Evolutionary conservation across 1,140 invertebrate genomes (phyloP).

Genomic region (Bactericera cockerelli): DNA sequence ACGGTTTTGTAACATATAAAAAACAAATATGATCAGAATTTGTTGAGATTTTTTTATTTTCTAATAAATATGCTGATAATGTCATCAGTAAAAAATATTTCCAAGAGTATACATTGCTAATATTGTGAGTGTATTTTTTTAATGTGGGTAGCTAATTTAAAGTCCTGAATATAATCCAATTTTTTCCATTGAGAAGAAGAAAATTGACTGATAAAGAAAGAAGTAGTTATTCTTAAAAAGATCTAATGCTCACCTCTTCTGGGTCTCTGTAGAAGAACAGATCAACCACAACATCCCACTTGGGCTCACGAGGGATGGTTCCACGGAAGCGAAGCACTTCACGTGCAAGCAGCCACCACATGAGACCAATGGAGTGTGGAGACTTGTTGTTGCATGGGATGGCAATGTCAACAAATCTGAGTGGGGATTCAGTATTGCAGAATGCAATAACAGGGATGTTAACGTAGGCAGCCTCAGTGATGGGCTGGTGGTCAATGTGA

Average conservation of each 20-base stretch:
- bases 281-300: slow-evolving; percentile 96
- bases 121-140: too few species aligned
- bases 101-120: too few species aligned
- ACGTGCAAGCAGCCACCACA: slow-evolving; percentile 98
- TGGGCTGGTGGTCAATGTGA: slow-evolving; percentile 89
- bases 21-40: too few species aligned
- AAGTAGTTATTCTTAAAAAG: neutral
- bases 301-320: slow-evolving; percentile 72
- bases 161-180: too few species aligned
- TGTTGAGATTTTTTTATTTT: too few species aligned
- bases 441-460: slow-evolving; percentile 99
- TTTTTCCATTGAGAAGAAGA: too few species aligned
- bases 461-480: slow-evolving; percentile 97
- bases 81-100: too few species aligned
- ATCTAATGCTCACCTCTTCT: slow-evolving; percentile 49
- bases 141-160: too few species aligned
- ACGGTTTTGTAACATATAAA: too few species aligned
- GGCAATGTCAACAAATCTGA: slow-evolving; percentile 94
- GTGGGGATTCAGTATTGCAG: slow-evolving; percentile 88
- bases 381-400: slow-evolving; percentile 99
- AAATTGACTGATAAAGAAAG: too few species aligned
- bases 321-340: slow-evolving; percentile 92
- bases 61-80: too few species aligned
- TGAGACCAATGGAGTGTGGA: slow-evolving; percentile 90
- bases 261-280: slow-evolving; percentile 99